Evolutionary conservation across 2,113 vertebrate genomes (phyloP).

Genomic region (Apus apus): DNA sequence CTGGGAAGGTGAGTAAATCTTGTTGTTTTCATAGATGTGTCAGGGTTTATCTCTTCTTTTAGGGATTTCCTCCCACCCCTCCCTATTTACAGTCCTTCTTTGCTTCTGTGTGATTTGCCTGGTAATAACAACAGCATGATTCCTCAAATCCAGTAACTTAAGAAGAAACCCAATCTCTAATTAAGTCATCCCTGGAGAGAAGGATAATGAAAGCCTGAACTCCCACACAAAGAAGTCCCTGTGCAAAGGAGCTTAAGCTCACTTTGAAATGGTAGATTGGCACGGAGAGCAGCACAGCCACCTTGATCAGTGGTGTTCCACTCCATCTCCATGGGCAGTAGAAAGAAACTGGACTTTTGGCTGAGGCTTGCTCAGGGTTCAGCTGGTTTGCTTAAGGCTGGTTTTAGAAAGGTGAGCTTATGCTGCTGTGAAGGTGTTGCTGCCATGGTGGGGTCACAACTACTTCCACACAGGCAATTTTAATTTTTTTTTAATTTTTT

Average conservation of each 20-base stretch:
- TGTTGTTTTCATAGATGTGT: not conserved
- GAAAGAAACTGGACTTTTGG: not conserved
- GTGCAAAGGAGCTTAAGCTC: conserved; percentile 22
- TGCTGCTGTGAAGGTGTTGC: not conserved
- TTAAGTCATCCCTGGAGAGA: conserved; percentile 30
- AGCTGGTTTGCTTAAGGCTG: conserved; percentile 7
- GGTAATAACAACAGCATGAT: not conserved
- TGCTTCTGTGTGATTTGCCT: not conserved
- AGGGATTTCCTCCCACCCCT: not conserved
- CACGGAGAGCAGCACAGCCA: not conserved
- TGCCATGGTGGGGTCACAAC: not conserved
- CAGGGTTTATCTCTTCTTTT: not conserved
- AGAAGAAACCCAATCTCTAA: conserved; percentile 32
- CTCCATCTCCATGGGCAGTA: not conserved
- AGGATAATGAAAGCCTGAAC: conserved; percentile 30
- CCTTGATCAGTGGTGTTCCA: not conserved
- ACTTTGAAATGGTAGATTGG: conserved; percentile 1
- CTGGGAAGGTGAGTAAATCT: not conserved
- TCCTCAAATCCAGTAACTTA: not conserved
- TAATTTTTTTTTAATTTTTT: not conserved
- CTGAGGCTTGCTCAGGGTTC: not conserved
- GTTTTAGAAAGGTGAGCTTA: not conserved
- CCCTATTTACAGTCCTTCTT: not conserved
- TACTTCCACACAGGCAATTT: conserved; percentile 26
- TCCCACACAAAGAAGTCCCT: conserved; percentile 1